phyloP scores from a whole-genome alignment of 2,797 vertebrate species.

The Moxostoma hubbsi region DNA sequence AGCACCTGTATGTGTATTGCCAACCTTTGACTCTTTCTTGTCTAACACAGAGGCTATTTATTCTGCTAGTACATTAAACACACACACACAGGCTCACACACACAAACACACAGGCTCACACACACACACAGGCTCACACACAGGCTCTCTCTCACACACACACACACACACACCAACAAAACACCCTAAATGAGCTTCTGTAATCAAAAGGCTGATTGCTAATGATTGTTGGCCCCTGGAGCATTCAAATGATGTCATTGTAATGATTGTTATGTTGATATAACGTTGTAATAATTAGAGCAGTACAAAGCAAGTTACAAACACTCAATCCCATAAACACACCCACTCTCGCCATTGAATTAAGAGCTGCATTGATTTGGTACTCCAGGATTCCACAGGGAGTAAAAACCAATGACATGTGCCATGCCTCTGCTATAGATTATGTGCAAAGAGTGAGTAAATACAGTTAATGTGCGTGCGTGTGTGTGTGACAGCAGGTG shows the following conservation, averaged over 20 bases:
- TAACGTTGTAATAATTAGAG: conserved; percentile 34
- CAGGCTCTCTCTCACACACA: too few species aligned
- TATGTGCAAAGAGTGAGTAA: conserved; percentile 28
- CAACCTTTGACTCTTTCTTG: neutral
- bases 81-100: neutral
- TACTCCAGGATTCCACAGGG: conserved; percentile 32
- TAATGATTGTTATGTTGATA: conserved; percentile 40
- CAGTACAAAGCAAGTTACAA: conserved; percentile 27
- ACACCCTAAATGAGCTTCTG: conserved; percentile 41
- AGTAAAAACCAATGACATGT: conserved; percentile 15
- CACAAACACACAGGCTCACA: neutral
- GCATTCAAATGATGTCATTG: conserved; percentile 39
- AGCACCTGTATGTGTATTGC: neutral
- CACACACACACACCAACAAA: neutral
- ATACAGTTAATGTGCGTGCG: conserved; percentile 37
- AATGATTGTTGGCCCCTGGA: conserved; percentile 20
- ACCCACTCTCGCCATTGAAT: conserved; percentile 34
- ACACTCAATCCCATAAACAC: conserved; percentile 36
- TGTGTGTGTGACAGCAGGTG: conserved; percentile 37
- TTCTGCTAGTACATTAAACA: conserved; percentile 1
- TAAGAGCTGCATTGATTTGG: conserved; percentile 35
- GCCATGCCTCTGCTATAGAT: conserved; percentile 19
- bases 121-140: neutral
- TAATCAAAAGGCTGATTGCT: conserved; percentile 44
- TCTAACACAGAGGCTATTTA: conserved; percentile 5